Base-by-base conservation (phyloP, 2,888 invertebrate species). In the Callinectes sapidus region DNA sequence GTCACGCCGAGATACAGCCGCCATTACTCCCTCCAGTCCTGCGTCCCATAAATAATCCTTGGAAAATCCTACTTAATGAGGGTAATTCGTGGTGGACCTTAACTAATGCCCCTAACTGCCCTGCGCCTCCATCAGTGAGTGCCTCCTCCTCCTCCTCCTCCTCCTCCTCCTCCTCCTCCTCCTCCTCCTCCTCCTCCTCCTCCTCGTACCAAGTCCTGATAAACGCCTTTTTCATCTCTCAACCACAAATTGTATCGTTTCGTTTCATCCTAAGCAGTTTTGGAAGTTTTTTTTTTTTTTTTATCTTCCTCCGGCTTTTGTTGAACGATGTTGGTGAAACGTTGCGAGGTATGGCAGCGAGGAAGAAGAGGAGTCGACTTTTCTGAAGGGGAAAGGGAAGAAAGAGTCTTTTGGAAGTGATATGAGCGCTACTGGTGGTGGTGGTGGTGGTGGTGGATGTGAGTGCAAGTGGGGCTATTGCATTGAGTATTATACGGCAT, bases 11-110 rank as follows among this genome's bases (percentile, higher is more conserved):
- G n/a, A n/a, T 71, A 71, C 16, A 71, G 23, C 71, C 71, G 28
- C 71, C 71, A n/a, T 71, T 81, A 32, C 81, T 81, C 81, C 81
- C 35, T 35, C 81, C 28, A 32, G 14, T 81, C 81, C 81, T 32
- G 16, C 81, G 10, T 16, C 81, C 35, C 81, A 32, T 71, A 71
- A 71, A 71, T 71, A 71, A 71, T 81, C 81, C 81, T 14, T 14
- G 35, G 81, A 81, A 81, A 81, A 81, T 81, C 81, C 81, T 35
- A 81, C 81, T 81, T 81, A 81, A 81, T 81, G 81, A 81, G 81
- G 81, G 35, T 81, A 81, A 81, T 81, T 81, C 81, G 81, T 81
- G 81, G 32, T 35, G 32, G 81, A 81, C 81, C 81, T 81, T 81
- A 81, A 81, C 81, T 32, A 81, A 81, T 81, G 81, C 81, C 35